A percentile compares a stretch with the other conserved stretches of the same genome.
Evolutionary conservation across 1,140 invertebrate species (phyloP).

Genomic region (Diabrotica virgifera): DNA sequence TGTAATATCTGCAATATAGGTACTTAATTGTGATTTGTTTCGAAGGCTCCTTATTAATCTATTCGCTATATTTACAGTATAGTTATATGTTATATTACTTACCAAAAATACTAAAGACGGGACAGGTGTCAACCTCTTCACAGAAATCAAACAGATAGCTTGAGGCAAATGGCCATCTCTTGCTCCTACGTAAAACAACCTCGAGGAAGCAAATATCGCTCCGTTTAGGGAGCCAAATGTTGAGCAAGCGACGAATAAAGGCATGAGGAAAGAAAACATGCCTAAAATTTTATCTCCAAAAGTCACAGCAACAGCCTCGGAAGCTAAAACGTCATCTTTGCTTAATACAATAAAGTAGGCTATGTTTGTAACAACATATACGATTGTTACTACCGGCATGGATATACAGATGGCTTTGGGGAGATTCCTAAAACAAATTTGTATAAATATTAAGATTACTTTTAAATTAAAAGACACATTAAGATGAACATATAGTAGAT

Average conservation of each 20-base stretch:
- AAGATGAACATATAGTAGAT: no score
- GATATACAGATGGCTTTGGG: constrained; percentile 89
- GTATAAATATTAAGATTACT: neutral
- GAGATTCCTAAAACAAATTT: constrained; percentile 68
- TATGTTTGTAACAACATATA: constrained; percentile 87
- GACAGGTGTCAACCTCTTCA: constrained; percentile 82
- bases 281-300: constrained; percentile 82
- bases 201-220: constrained; percentile 82
- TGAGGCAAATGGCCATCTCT: constrained; percentile 85
- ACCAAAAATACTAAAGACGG: constrained; percentile 90
- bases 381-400: constrained; percentile 82
- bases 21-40: no score
- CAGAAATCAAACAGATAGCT: constrained; percentile 83
- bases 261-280: constrained; percentile 80
- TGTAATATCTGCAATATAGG: no score
- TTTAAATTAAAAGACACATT: no score
- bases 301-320: constrained; percentile 88
- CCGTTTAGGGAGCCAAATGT: constrained; percentile 86
- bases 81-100: constrained; percentile 39
- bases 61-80: no score
- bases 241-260: constrained; percentile 82
- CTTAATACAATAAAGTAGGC: constrained; percentile 87
- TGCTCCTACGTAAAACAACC: constrained; percentile 89
- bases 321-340: constrained; percentile 73
- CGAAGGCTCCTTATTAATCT: no score